These are phyloP conservation scores for Portunus trituberculatus DNA, from an alignment of 1,140 invertebrate species.

Conservation along the genomic window DNA sequence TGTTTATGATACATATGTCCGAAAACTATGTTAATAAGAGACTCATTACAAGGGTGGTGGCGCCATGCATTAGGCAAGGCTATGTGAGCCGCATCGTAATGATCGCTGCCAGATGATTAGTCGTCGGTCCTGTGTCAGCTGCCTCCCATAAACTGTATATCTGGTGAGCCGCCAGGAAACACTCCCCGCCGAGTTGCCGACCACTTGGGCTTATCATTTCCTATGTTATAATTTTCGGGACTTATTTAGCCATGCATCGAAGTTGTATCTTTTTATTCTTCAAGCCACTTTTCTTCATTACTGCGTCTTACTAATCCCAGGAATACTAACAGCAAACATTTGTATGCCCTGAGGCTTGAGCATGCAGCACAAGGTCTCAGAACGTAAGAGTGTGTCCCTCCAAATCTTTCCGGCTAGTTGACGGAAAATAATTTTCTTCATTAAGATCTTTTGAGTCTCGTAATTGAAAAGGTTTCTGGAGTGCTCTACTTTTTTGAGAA, in stretches of 20 bases:
- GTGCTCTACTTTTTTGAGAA: neutral
- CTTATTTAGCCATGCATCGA: too few relatives aligned
- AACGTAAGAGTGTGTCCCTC: neutral
- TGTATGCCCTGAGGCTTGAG: neutral
- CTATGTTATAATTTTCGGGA: too few relatives aligned
- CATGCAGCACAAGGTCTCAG: neutral
- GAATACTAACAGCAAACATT: neutral
- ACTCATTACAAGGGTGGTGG: constrained; percentile 73
- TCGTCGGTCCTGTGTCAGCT: constrained; percentile 12
- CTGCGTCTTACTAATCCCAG: neutral
- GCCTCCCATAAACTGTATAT: constrained; percentile 33
- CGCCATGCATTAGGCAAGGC: constrained; percentile 71
- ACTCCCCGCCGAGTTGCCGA: neutral
- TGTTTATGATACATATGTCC: constrained; percentile 74
- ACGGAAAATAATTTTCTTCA: neutral
- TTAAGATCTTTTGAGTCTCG: neutral
- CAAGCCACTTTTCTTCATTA: neutral
- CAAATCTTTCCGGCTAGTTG: neutral
- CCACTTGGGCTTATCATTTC: too few relatives aligned
- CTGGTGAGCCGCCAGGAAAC: constrained; percentile 16
- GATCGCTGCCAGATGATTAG: constrained; percentile 58
- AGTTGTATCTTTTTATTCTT: neutral
- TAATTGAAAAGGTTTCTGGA: neutral
- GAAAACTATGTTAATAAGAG: constrained; percentile 72
- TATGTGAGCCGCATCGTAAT: constrained; percentile 61